phyloP scores from a whole-genome alignment of 1,140 invertebrate genomes.

The Rhopalosiphum maidis region DNA sequence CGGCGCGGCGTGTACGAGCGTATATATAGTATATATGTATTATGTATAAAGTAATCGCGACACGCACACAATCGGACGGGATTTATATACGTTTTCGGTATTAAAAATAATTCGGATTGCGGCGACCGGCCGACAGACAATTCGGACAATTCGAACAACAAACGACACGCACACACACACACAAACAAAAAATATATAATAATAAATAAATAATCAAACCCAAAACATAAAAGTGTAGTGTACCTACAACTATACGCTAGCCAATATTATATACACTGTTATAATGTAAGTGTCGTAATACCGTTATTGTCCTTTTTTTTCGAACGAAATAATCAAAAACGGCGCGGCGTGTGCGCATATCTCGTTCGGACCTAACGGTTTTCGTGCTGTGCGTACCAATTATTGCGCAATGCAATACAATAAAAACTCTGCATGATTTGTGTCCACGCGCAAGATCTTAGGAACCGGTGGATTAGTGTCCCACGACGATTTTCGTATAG shows the following conservation, averaged over 20 bases:
- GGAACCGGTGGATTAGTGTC: constrained; percentile 43
- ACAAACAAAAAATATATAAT: not conserved
- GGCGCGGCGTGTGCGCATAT: constrained; percentile 25
- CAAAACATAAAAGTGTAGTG: not conserved
- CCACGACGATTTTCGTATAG: constrained; percentile 45
- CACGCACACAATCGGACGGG: constrained; percentile 35
- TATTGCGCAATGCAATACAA: constrained; percentile 50
- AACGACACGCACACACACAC: not conserved
- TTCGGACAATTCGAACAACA: constrained; percentile 33
- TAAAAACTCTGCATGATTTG: constrained; percentile 20
- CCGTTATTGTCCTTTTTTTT: constrained; percentile 56
- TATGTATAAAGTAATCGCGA: not conserved
- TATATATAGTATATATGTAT: not conserved
- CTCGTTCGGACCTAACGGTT: constrained; percentile 55
- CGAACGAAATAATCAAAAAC: constrained; percentile 54
- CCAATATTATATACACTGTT: not conserved
- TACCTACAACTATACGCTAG: not conserved
- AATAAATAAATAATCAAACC: constrained; percentile 24
- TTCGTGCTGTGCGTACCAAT: constrained; percentile 56
- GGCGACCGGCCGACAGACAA: not conserved
- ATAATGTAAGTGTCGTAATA: constrained; percentile 36
- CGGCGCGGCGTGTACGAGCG: not conserved
- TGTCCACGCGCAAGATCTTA: constrained; percentile 11
- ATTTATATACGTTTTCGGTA: constrained; percentile 46
- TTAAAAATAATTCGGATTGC: constrained; percentile 54